Evolutionary conservation across 2,888 invertebrate genomes (phyloP).

Genomic region (Drosophila helvetica): DNA sequence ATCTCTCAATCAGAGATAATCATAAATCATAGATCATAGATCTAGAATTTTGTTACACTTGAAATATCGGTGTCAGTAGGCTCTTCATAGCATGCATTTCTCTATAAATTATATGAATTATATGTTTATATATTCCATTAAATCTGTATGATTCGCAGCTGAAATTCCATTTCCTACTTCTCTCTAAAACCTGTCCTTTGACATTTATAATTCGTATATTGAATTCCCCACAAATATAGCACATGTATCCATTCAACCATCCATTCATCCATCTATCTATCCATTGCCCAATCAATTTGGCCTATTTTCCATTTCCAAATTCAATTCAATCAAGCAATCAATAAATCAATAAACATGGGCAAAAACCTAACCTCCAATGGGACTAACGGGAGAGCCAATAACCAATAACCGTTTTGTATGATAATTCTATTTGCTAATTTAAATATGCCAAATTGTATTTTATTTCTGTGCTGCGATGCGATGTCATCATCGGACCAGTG

Average conservation of each 20-base stretch:
- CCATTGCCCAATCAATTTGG: constrained; percentile 40
- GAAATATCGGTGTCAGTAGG: too few species aligned
- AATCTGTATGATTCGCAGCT: background rate
- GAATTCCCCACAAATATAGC: background rate
- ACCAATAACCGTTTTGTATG: constrained; percentile 49
- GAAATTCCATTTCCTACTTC: background rate
- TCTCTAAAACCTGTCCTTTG: background rate
- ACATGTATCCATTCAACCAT: constrained; percentile 2
- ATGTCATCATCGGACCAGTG: background rate
- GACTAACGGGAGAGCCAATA: constrained; percentile 43
- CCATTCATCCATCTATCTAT: constrained; percentile 22
- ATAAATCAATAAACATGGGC: constrained; percentile 78
- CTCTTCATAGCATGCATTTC: too few species aligned
- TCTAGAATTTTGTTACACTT: too few species aligned
- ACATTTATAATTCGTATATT: constrained; percentile 16
- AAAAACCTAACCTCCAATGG: constrained; percentile 63
- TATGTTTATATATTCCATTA: background rate
- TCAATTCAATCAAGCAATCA: constrained; percentile 76
- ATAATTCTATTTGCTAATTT: constrained; percentile 78
- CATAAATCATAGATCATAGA: background rate
- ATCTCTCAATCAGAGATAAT: too few species aligned
- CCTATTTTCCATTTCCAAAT: constrained; percentile 39
- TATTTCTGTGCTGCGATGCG: constrained; percentile 34
- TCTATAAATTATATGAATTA: background rate
- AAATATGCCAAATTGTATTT: constrained; percentile 76